Conservation (phyloP, 37 sponge, comb jelly and placozoan species). For the Beroe forskalii region DNA sequence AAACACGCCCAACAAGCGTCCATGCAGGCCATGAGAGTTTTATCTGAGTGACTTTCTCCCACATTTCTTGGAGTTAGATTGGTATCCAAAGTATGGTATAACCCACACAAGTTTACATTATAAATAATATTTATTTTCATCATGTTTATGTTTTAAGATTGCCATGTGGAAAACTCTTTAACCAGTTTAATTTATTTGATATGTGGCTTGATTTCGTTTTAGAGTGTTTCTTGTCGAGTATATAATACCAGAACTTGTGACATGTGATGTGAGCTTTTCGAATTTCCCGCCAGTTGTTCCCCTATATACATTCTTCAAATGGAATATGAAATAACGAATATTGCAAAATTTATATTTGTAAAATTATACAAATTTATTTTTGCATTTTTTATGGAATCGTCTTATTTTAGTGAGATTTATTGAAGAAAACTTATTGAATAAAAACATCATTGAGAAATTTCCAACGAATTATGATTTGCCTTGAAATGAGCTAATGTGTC, state of each 20-base stretch:
- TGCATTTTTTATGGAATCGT: constrained; percentile 9
- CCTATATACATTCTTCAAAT: no score
- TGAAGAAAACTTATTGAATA: neutral
- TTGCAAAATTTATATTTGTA: constrained; percentile 50
- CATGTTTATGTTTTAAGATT: constrained; percentile 20
- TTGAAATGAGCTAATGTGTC: no score
- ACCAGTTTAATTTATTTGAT: constrained; percentile 36
- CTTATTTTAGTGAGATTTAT: no score
- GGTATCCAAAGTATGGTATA: no score
- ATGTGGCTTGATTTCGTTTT: neutral
- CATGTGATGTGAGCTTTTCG: no score
- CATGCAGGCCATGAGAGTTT: neutral
- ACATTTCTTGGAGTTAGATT: no score
- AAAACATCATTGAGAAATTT: neutral
- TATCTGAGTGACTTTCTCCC: neutral
- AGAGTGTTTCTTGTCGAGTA: no score
- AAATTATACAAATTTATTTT: neutral
- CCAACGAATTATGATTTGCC: no score
- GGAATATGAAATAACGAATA: no score
- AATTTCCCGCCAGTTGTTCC: no score
- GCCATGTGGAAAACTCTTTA: neutral
- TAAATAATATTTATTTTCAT: neutral
- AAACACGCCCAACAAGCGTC: neutral
- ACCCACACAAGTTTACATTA: no score
- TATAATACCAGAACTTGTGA: no score